phyloP scores from a whole-genome alignment of 2,113 vertebrate genomes.

The Albula glossodonta region DNA sequence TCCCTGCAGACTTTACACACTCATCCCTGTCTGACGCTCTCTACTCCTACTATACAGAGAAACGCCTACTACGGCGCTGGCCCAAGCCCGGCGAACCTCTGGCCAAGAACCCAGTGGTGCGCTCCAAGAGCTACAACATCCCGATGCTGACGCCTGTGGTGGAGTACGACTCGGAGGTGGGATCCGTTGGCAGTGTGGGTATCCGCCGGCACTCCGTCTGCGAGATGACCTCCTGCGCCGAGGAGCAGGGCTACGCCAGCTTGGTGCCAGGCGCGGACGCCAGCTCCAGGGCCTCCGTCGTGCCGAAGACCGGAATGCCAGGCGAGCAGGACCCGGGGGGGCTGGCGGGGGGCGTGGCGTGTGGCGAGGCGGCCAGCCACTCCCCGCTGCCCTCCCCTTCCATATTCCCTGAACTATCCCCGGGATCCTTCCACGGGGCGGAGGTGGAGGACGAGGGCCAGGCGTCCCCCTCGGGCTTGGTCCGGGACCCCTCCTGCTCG shows the following conservation, averaged over 20 bases:
- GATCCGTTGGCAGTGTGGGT: conserved; percentile 46
- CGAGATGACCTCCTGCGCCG: conserved; percentile 86
- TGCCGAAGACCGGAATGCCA: neutral
- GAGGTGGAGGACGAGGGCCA: conserved; percentile 31
- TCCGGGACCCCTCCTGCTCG: conserved; percentile 63
- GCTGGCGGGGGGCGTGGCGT: neutral
- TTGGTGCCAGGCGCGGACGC: conserved; percentile 60
- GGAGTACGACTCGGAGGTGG: conserved; percentile 79
- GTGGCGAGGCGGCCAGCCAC: neutral
- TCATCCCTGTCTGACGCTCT: neutral
- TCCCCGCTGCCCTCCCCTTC: conserved; percentile 51
- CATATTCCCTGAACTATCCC: conserved; percentile 48
- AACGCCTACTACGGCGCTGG: conserved; percentile 72
- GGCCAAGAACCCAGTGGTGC: conserved; percentile 85
- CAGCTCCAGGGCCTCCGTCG: conserved; percentile 54
- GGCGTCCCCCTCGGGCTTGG: conserved; percentile 56
- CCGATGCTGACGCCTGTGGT: conserved; percentile 87
- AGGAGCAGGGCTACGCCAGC: conserved; percentile 73
- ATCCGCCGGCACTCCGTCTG: conserved; percentile 88
- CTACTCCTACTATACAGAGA: conserved; percentile 71
- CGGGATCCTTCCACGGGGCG: conserved; percentile 51
- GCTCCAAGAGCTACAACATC: conserved; percentile 94
- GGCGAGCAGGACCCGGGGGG: conserved; percentile 45
- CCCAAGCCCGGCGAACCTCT: conserved; percentile 68
- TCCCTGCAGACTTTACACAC: neutral